Evolutionary conservation across 2,888 invertebrate genomes (phyloP).

Genomic region (Myopa tessellatipennis): DNA sequence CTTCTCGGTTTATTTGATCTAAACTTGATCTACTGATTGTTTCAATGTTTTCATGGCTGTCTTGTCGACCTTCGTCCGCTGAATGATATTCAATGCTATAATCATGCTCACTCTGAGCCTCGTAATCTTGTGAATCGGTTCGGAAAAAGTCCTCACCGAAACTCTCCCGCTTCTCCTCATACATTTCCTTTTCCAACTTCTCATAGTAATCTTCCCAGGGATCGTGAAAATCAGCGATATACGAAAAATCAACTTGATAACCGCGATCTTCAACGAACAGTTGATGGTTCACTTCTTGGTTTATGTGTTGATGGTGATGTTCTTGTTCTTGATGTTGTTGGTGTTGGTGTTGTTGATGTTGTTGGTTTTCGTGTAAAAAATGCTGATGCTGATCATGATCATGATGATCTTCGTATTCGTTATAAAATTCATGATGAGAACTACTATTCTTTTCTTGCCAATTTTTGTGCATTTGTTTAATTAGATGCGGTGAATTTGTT

Average conservation of each 20-base stretch:
- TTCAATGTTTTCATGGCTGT: not conserved
- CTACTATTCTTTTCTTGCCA: conserved; percentile 20
- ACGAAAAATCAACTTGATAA: conserved; percentile 44
- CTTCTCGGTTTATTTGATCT: conserved; percentile 11
- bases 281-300: not conserved
- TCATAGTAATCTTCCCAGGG: conserved; percentile 81
- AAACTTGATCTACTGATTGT: conserved; percentile 1
- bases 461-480: conserved; percentile 16
- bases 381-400: conserved; percentile 38
- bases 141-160: no score
- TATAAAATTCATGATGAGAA: not conserved
- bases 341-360: conserved; percentile 22
- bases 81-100: not conserved
- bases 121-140: not conserved
- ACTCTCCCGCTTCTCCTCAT: conserved; percentile 15
- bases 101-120: not conserved
- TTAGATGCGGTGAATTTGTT: not conserved
- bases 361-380: conserved; percentile 41
- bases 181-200: conserved; percentile 66
- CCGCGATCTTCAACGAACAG: not conserved
- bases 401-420: conserved; percentile 23
- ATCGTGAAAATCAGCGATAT: conserved; percentile 69
- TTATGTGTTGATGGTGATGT: conserved; percentile 25
- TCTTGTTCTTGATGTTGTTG: conserved; percentile 28
- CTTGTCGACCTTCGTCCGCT: not conserved